Conservation (phyloP, 2,797 vertebrate species). For the Gadopsis bispinosus region DNA sequence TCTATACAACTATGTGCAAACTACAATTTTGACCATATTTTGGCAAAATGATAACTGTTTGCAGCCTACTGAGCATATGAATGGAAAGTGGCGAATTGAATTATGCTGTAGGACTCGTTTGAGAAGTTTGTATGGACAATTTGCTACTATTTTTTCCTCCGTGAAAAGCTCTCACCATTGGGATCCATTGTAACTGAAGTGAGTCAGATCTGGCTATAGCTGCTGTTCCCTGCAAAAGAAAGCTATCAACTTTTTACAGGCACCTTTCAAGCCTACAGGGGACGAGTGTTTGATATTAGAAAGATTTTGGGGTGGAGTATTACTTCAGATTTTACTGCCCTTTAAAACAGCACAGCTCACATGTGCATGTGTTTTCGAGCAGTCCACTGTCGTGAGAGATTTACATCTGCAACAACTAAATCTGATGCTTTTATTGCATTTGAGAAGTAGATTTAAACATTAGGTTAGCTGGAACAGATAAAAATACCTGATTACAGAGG, state of each 20-base stretch:
- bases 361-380: constrained; percentile 12
- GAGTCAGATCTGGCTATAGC: constrained; percentile 12
- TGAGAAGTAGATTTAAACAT: neutral
- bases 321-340: constrained; percentile 35
- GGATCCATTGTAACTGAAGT: constrained; percentile 15
- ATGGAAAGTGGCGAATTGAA: neutral
- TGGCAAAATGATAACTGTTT: neutral
- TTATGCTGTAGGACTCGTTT: neutral
- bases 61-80: neutral
- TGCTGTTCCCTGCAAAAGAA: constrained; percentile 17
- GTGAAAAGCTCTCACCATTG: neutral
- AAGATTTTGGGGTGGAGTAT: constrained; percentile 33
- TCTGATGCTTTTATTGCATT: constrained; percentile 5
- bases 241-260: constrained; percentile 18
- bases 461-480: neutral
- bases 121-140: neutral
- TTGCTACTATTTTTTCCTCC: constrained; percentile 6
- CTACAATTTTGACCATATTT: neutral
- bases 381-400: neutral
- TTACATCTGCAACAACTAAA: constrained; percentile 23
- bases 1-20: neutral
- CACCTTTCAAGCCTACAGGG: constrained; percentile 29
- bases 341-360: constrained; percentile 33
- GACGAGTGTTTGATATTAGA: constrained; percentile 52
- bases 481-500: neutral